Conservation (phyloP, 1,140 invertebrate genomes). For the Drosophila watanabei region DNA sequence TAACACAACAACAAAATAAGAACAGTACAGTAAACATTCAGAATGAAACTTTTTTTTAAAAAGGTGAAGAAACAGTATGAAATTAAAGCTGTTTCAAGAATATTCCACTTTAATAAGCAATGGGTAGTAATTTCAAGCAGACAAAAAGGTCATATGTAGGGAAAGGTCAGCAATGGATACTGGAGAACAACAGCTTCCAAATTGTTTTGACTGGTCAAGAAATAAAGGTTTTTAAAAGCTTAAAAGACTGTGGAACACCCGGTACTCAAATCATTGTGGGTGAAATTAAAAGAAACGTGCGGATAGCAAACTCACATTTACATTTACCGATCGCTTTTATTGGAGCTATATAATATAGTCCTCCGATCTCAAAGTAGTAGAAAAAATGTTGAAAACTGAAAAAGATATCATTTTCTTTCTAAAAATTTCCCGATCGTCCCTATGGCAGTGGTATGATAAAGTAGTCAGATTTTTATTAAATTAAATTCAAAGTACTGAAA, state of each 20-base stretch:
- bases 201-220: not conserved
- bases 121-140: not conserved
- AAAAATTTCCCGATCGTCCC: no score
- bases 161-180: not conserved
- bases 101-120: not conserved
- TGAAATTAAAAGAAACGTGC: not conserved
- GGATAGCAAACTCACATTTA: no score
- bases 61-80: not conserved
- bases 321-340: no score
- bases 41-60: not conserved
- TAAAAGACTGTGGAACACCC: not conserved
- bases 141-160: not conserved
- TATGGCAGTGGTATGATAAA: no score
- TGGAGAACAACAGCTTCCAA: not conserved
- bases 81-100: not conserved
- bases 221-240: no score
- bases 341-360: no score
- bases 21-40: slow-evolving; percentile 15
- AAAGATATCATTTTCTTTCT: no score
- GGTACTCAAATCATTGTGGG: not conserved
- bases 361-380: no score
- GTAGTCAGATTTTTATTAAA: no score
- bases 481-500: no score
- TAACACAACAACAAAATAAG: slow-evolving; percentile 11
- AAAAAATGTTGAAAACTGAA: no score